Conservation (phyloP, 2,888 invertebrate genomes). For the Cremastobaeus sp. region DNA sequence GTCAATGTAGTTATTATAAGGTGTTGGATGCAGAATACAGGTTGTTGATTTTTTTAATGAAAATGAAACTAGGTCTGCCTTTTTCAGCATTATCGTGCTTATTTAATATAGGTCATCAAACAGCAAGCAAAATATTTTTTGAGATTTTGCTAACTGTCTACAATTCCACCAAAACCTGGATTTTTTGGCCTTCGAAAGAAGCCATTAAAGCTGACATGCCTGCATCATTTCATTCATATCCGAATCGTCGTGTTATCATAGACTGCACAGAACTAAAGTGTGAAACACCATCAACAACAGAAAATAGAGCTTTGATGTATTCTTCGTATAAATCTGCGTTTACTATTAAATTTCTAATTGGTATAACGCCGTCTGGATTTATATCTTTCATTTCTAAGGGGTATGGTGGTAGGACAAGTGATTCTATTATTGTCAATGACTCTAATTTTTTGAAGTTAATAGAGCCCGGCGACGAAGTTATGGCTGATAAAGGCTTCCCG, state of each 20-base stretch:
- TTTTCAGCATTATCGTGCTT: neutral
- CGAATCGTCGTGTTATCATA: slow-evolving; percentile 40
- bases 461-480: slow-evolving; percentile 11
- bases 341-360: slow-evolving; percentile 48
- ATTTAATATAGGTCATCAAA: neutral
- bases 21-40: slow-evolving; percentile 32
- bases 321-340: slow-evolving; percentile 56
- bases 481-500: slow-evolving; percentile 55
- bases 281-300: slow-evolving; percentile 30
- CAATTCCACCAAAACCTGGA: neutral
- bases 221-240: neutral
- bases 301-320: slow-evolving; percentile 39
- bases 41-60: slow-evolving; percentile 50
- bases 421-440: slow-evolving; percentile 35
- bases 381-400: slow-evolving; percentile 46
- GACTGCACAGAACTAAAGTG: slow-evolving; percentile 53
- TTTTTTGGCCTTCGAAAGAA: neutral
- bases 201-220: neutral
- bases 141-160: neutral
- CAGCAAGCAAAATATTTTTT: neutral
- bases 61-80: slow-evolving; percentile 28
- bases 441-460: slow-evolving; percentile 37
- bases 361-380: slow-evolving; percentile 39
- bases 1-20: slow-evolving; percentile 37
- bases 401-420: slow-evolving; percentile 34